Conservation (phyloP, 2,797 vertebrate genomes). For the Hozukius guyotensis region DNA sequence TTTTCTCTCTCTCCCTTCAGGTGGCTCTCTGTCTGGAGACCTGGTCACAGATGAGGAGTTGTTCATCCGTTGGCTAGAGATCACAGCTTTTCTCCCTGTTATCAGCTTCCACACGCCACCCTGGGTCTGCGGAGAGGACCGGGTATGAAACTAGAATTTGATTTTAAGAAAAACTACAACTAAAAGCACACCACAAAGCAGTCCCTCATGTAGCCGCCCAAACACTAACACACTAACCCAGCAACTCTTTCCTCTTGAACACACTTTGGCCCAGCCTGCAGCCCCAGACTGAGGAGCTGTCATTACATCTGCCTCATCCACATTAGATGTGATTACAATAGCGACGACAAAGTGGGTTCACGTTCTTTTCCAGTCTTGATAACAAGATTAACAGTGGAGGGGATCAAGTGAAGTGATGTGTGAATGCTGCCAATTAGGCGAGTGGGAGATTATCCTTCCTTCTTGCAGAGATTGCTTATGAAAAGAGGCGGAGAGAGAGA, state of each 20-base stretch:
- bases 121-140: conserved; percentile 86
- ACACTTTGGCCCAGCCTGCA: background rate
- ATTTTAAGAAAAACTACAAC: background rate
- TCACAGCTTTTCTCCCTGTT: conserved; percentile 89
- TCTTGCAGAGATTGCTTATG: background rate
- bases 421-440: conserved; percentile 17
- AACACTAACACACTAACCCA: background rate
- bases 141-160: conserved; percentile 71
- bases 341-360: background rate
- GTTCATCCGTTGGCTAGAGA: conserved; percentile 92
- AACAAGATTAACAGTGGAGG: conserved; percentile 23
- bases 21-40: conserved; percentile 85
- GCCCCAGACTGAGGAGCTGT: background rate
- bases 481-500: conserved; percentile 4
- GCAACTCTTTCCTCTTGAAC: background rate
- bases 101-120: conserved; percentile 90
- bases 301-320: background rate
- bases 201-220: background rate
- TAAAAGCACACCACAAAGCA: background rate
- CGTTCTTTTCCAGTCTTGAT: conserved; percentile 8
- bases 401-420: conserved; percentile 30
- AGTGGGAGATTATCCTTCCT: conserved; percentile 20
- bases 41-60: conserved; percentile 85
- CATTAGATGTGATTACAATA: conserved; percentile 2
- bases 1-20: conserved; percentile 63